Evolutionary conservation across 2,797 vertebrate species (phyloP).

Genomic region (Sternarchorhynchus goeldii): DNA sequence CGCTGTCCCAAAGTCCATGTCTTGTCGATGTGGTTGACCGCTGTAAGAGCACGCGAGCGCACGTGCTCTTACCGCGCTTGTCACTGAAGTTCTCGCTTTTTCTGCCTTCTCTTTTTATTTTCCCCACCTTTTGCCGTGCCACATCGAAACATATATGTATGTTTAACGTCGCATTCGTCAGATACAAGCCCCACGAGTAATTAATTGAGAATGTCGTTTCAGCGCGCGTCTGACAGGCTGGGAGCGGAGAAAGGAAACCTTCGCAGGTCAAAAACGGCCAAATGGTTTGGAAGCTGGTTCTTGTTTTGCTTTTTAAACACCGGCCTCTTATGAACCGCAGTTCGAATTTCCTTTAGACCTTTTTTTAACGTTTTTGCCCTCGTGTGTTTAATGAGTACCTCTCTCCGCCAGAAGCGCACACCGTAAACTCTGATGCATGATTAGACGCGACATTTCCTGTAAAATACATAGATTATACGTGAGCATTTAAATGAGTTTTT

Average conservation of each 20-base stretch:
- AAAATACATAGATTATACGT: background rate
- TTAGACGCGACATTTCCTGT: background rate
- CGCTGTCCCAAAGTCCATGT: slow-evolving; percentile 13
- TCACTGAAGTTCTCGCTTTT: slow-evolving; percentile 9
- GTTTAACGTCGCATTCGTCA: slow-evolving; percentile 20
- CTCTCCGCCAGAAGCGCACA: background rate
- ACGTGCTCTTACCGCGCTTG: background rate
- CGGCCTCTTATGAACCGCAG: slow-evolving; percentile 8
- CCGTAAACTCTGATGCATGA: too few species aligned
- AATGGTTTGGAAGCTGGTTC: slow-evolving; percentile 22
- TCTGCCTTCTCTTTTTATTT: background rate
- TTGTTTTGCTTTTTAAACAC: background rate
- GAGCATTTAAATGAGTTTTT: background rate
- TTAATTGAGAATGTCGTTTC: slow-evolving; percentile 34
- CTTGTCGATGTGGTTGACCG: slow-evolving; percentile 32
- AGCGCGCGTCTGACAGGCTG: slow-evolving; percentile 18
- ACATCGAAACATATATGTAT: background rate
- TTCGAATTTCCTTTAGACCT: background rate
- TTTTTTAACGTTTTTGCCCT: background rate
- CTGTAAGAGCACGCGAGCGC: background rate
- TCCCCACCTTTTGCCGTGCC: background rate
- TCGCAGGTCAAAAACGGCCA: slow-evolving; percentile 24
- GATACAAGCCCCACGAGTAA: slow-evolving; percentile 13
- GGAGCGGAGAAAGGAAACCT: background rate
- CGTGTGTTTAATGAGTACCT: background rate